A percentile compares a stretch with the other conserved stretches of the same genome.
Evolutionary conservation across 2,113 vertebrate genomes (phyloP).

Genomic region (Ailurus styani): DNA sequence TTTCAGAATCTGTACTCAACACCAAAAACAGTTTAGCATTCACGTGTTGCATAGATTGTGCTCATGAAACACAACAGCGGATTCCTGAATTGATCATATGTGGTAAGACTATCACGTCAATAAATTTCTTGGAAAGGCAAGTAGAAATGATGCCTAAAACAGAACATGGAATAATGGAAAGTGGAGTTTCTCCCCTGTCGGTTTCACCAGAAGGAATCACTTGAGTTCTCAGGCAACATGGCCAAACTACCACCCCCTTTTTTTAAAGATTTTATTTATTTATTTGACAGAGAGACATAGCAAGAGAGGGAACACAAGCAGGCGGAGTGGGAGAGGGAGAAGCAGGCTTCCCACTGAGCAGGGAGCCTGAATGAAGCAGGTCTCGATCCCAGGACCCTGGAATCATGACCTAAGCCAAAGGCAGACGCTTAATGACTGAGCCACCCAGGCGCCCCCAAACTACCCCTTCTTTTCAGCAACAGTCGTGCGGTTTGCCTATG

Average conservation of each 20-base stretch:
- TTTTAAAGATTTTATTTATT: too few relatives aligned
- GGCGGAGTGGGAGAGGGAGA: too few relatives aligned
- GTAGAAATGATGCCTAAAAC: slow-evolving; percentile 17
- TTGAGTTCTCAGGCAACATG: neutral
- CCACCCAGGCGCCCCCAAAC: too few relatives aligned
- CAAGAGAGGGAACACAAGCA: too few relatives aligned
- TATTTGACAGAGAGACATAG: too few relatives aligned
- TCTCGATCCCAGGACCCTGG: too few relatives aligned
- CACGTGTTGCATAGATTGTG: neutral
- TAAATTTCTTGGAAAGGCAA: slow-evolving; percentile 28
- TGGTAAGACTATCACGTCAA: slow-evolving; percentile 16
- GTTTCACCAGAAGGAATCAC: slow-evolving; percentile 7
- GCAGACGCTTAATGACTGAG: too few relatives aligned
- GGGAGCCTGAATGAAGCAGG: too few relatives aligned
- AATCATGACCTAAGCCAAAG: too few relatives aligned
- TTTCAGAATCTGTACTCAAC: slow-evolving; percentile 13
- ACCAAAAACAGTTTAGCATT: neutral
- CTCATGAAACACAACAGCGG: neutral
- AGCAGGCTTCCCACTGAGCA: too few relatives aligned
- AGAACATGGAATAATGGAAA: neutral
- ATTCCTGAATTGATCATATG: neutral
- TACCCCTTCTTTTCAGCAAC: neutral
- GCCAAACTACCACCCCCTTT: neutral
- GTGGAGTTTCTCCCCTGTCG: neutral
- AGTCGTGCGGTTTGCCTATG: neutral